Conservation (phyloP, 2,797 vertebrate species). For the Chromobotia macracanthus region DNA sequence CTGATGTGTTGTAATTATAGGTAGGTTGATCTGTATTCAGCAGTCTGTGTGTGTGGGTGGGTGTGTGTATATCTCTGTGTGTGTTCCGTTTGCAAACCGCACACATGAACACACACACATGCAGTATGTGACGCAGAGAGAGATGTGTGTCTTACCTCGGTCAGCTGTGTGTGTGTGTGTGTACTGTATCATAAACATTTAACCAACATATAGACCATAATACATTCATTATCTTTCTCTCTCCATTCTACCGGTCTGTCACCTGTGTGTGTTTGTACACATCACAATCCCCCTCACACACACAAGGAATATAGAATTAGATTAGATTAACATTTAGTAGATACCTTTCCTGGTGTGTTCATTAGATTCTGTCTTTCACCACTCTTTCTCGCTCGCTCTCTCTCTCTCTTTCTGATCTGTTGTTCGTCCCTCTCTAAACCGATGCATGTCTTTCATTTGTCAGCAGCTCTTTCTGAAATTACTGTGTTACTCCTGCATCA, state of each 20-base stretch:
- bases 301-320: neutral
- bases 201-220: neutral
- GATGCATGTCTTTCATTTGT: constrained; percentile 19
- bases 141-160: constrained; percentile 35
- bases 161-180: constrained; percentile 61
- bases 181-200: neutral
- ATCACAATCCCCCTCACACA: neutral
- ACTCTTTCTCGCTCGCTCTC: neutral
- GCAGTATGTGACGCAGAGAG: constrained; percentile 49
- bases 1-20: constrained; percentile 76
- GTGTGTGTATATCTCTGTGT: constrained; percentile 63
- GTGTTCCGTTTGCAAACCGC: constrained; percentile 36
- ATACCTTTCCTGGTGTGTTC: neutral
- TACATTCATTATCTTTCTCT: neutral
- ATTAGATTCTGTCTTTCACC: neutral
- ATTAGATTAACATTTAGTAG: too few relatives aligned
- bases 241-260: constrained; percentile 25
- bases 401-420: neutral
- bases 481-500: constrained; percentile 60
- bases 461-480: constrained; percentile 11
- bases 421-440: neutral
- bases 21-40: constrained; percentile 78
- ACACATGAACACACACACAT: constrained; percentile 55
- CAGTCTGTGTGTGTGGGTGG: constrained; percentile 47
- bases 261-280: constrained; percentile 22